A percentile compares a stretch with the other conserved stretches of the same genome.
Evolutionary conservation across 64 coral and sea anemone species (phyloP).

Genomic region (Montipora foliosa): DNA sequence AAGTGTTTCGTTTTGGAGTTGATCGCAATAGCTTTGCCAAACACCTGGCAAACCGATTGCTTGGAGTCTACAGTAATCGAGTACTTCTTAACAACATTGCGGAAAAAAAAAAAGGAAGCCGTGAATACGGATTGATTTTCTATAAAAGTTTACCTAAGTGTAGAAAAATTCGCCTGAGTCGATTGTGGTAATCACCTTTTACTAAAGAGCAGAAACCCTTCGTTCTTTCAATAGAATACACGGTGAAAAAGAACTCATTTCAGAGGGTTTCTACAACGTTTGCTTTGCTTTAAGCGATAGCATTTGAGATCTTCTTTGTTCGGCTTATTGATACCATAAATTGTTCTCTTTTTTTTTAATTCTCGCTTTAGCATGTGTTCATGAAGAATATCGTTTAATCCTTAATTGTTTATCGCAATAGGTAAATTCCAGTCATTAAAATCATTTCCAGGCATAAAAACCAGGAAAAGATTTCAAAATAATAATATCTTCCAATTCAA

Average conservation of each 20-base stretch:
- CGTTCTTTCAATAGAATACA: constrained; percentile 29
- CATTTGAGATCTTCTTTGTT: constrained; percentile 27
- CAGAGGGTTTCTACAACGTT: not conserved
- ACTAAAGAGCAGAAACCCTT: constrained; percentile 8
- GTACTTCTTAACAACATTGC: not conserved
- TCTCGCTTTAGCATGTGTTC: not conserved
- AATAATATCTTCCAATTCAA: not conserved
- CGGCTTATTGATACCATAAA: not conserved
- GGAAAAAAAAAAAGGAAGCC: not conserved
- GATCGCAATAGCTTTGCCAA: not conserved
- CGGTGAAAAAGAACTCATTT: constrained; percentile 22
- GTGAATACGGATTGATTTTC: not conserved
- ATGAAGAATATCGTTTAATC: not conserved
- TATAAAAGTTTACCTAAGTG: constrained; percentile 35
- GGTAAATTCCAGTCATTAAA: not conserved
- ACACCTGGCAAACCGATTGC: not conserved
- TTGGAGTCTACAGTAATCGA: not conserved
- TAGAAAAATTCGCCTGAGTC: not conserved
- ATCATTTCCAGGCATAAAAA: not conserved
- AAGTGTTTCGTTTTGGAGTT: no score
- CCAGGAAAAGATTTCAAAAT: not conserved
- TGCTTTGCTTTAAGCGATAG: constrained; percentile 1
- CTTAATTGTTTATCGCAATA: not conserved
- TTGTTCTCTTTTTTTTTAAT: not conserved
- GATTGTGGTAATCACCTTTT: not conserved